phyloP scores from a whole-genome alignment of 2,888 invertebrate genomes.

The Trichopoda pennipes region DNA sequence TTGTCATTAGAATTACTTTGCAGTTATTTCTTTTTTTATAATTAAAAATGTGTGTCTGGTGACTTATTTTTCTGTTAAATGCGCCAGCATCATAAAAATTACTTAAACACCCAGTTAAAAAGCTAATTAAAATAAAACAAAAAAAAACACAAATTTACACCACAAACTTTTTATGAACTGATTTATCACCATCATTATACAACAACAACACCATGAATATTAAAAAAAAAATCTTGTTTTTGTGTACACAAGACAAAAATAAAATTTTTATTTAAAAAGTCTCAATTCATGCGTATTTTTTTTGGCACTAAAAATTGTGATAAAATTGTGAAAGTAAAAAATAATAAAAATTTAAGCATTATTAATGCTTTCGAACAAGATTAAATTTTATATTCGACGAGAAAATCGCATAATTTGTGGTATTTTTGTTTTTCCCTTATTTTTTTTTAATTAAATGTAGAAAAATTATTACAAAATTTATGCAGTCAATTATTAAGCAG shows the following conservation, averaged over 20 bases:
- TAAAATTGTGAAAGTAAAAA: conserved; percentile 36
- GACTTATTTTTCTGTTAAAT: background rate
- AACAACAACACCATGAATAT: background rate
- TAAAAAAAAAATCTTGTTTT: conserved; percentile 24
- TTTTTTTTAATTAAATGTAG: background rate
- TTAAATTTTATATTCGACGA: conserved; percentile 18
- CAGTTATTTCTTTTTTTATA: background rate
- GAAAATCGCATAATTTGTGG: conserved; percentile 21
- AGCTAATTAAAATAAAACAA: conserved; percentile 33
- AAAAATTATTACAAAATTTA: background rate
- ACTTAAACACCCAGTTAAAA: conserved; percentile 41
- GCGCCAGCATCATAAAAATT: background rate
- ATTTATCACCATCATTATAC: conserved; percentile 29
- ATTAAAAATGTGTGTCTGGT: conserved; percentile 1
- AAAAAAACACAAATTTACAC: conserved; percentile 36
- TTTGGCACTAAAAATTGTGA: conserved; percentile 53
- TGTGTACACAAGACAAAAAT: conserved; percentile 16
- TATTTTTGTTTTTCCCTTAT: background rate
- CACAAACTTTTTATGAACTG: conserved; percentile 13
- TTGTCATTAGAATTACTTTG: background rate
- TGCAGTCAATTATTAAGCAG: background rate
- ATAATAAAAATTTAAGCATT: background rate
- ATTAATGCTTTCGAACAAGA: conserved; percentile 28
- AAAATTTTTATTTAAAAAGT: conserved; percentile 26
- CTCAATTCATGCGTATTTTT: conserved; percentile 58